Evolutionary conservation across 2,797 vertebrate species (phyloP).

Genomic region (Pteronotus mesoamericanus): DNA sequence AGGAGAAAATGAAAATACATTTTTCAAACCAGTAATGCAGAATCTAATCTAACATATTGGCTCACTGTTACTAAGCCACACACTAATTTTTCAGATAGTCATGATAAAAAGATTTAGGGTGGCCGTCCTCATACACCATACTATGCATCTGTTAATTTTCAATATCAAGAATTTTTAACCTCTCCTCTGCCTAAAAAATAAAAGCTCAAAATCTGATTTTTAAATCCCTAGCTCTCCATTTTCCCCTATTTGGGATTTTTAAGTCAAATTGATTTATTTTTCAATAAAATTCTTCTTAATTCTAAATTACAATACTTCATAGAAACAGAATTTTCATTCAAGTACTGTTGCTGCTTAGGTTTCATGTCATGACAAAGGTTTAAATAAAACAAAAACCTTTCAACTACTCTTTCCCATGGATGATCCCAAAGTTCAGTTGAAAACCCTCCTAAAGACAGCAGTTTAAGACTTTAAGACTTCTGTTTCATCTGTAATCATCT

Average conservation of each 20-base stretch:
- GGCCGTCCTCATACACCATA: background rate
- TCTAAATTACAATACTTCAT: constrained; percentile 12
- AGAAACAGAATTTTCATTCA: background rate
- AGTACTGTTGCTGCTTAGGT: background rate
- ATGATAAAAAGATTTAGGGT: constrained; percentile 15
- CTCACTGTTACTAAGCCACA: background rate
- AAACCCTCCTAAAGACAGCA: constrained; percentile 5
- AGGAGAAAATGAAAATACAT: background rate
- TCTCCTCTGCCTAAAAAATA: background rate
- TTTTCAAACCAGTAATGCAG: background rate
- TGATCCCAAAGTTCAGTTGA: background rate
- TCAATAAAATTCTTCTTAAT: background rate
- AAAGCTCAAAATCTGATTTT: background rate
- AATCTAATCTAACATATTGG: background rate
- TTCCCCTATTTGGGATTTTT: background rate
- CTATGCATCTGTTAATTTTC: background rate
- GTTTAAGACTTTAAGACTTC: background rate
- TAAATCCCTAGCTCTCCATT: background rate
- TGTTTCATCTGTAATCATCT: background rate
- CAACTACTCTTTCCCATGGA: background rate
- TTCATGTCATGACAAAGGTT: constrained; percentile 3
- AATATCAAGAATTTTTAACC: background rate
- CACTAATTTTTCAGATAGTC: background rate
- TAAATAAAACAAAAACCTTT: background rate
- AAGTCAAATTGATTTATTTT: background rate